Percentiles rank a stretch among this genome's conserved stretches.
phyloP scores from a whole-genome alignment of 2,888 invertebrate species.

The Buathra laborator region DNA sequence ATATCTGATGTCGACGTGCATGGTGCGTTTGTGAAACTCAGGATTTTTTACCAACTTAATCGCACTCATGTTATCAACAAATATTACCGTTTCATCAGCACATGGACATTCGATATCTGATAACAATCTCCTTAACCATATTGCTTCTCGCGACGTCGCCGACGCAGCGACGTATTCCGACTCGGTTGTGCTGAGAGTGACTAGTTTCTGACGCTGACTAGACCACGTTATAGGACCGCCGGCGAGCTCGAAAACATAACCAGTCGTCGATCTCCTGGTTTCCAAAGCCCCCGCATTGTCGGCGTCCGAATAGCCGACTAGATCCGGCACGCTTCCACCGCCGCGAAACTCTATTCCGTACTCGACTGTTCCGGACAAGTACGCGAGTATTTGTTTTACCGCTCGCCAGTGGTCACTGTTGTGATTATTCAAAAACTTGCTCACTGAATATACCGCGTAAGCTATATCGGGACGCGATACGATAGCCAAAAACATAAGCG shows the following conservation, averaged over 20 bases:
- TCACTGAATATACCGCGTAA: constrained; percentile 38
- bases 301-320: constrained; percentile 62
- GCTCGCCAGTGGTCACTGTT: constrained; percentile 34
- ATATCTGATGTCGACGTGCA: background rate
- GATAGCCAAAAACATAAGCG: constrained; percentile 48
- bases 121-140: no score
- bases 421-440: constrained; percentile 51
- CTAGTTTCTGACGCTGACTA: constrained; percentile 63
- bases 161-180: constrained; percentile 69
- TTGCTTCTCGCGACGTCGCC: constrained; percentile 44
- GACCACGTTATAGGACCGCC: constrained; percentile 64
- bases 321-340: constrained; percentile 34
- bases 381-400: constrained; percentile 53
- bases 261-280: constrained; percentile 64
- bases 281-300: constrained; percentile 68
- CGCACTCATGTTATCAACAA: background rate
- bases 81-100: background rate
- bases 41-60: background rate
- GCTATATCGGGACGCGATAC: constrained; percentile 55
- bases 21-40: background rate
- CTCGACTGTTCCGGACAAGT: constrained; percentile 48
- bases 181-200: constrained; percentile 66
- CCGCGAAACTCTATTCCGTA: constrained; percentile 43
- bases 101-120: background rate
- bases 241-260: constrained; percentile 57